Evolutionary conservation across 2,888 invertebrate species (phyloP).

Genomic region (Drosophila mimica): DNA sequence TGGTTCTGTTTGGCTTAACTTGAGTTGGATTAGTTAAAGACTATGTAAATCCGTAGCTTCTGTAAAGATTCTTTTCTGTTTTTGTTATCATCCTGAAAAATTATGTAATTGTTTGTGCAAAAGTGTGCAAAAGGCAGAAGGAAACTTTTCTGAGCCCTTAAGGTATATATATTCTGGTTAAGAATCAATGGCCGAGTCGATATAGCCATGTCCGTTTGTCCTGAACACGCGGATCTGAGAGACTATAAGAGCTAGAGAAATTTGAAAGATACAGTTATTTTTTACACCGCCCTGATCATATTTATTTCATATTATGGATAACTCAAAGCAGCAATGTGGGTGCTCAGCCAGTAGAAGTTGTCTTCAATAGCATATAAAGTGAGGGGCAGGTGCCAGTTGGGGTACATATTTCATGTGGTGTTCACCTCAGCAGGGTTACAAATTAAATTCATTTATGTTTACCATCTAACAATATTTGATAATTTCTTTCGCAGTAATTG

Average conservation of each 20-base stretch:
- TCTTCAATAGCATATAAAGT: constrained; percentile 5
- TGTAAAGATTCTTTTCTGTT: too few species aligned
- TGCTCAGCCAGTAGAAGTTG: constrained; percentile 29
- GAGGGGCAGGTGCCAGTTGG: background rate
- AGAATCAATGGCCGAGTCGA: background rate
- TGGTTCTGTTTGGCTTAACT: too few species aligned
- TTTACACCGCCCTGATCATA: too few species aligned
- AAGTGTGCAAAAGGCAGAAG: background rate
- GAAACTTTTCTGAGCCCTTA: background rate
- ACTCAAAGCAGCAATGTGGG: constrained; percentile 19
- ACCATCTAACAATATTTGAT: background rate
- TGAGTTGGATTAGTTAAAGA: too few species aligned
- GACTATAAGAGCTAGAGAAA: too few species aligned
- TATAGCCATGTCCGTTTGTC: too few species aligned
- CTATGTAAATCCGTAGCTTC: too few species aligned
- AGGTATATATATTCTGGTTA: background rate
- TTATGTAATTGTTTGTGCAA: background rate
- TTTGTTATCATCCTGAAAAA: background rate
- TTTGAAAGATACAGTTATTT: too few species aligned
- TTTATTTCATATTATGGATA: too few species aligned
- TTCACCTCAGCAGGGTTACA: background rate
- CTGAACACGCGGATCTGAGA: too few species aligned
- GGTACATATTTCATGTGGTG: background rate
- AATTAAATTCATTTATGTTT: background rate
- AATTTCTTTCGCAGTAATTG: background rate